Base-by-base conservation (phyloP, 1,140 invertebrate species). In the Heliconius hewitsoni region DNA sequence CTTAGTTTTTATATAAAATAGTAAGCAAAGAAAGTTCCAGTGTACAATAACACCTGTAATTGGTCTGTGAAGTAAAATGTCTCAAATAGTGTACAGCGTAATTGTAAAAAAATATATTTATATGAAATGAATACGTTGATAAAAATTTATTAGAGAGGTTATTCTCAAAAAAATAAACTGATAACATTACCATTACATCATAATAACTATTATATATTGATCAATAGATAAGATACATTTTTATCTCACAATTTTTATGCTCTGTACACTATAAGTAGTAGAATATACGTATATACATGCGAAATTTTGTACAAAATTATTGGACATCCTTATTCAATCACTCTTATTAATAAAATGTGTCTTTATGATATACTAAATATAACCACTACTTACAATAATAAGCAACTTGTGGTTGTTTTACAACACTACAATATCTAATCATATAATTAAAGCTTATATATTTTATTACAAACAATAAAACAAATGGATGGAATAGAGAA, bases 371-470 rank as follows among this genome's bases (percentile, higher is more conserved):
- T 57, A 23, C 19, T 23, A 57, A 57, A 57, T 23, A 23, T 37
- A 37, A 37, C 23, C 60, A 30, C 60, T 66, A 75, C 13, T 42
- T 74, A 74, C 19, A 16, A 66, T 60, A 75, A 75, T 75, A 75
- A 60, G 74, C 74, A 75, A 42, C 52, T 13, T 55, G 50, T 60
- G 74, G 74, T 39, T 60, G 39, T 39, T 55, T 52, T 27, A 74
- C 46, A 27, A 74, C 27, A 52, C 73, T 34, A 39, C 16, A 75
- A 75, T 60, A 75, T 75, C 42, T 66, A 27, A 57, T 57, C 42
- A 57, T 13, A 55, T 57, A 74, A 30, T 39, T 73, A 50, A 23
- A 73, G 60, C 60, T 30, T 66, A 66, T 66, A 66, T 37, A 74
- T 55, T 46, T 46, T 55, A 74, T 74, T 34, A 27, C 18, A 52